Percentiles rank a stretch among this genome's conserved stretches.
Evolutionary conservation across 2,797 vertebrate species (phyloP).

Genomic region (Siniperca undulata): DNA sequence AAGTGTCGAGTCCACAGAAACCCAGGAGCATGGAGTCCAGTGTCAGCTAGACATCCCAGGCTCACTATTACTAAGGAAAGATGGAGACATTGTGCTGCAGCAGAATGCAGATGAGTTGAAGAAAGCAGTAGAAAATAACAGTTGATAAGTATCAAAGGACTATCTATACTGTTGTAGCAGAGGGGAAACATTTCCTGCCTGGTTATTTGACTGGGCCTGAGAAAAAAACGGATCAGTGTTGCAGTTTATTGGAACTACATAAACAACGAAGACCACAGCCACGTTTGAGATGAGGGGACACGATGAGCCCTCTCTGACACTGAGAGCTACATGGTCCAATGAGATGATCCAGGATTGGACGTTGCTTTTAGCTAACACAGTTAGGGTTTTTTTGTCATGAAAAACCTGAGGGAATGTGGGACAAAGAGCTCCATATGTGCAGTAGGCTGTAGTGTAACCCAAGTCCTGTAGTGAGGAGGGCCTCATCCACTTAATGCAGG

Average conservation of each 20-base stretch:
- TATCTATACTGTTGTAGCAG: not conserved
- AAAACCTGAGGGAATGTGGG: slow-evolving; percentile 68
- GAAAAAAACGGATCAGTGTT: slow-evolving; percentile 2
- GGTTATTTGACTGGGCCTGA: not conserved
- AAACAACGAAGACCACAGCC: slow-evolving; percentile 24
- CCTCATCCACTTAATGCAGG: slow-evolving; percentile 85
- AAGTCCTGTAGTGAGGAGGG: slow-evolving; percentile 78
- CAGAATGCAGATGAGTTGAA: slow-evolving; percentile 46
- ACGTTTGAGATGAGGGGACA: slow-evolving; percentile 21
- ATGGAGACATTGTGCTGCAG: slow-evolving; percentile 62
- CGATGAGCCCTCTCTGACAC: slow-evolving; percentile 41
- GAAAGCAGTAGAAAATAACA: slow-evolving; percentile 25
- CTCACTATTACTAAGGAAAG: slow-evolving; percentile 69
- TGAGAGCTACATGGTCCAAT: slow-evolving; percentile 18
- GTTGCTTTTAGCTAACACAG: slow-evolving; percentile 52
- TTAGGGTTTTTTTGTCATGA: slow-evolving; percentile 48
- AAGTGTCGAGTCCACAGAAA: slow-evolving; percentile 90
- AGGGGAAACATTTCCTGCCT: slow-evolving; percentile 19
- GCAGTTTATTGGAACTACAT: slow-evolving; percentile 11
- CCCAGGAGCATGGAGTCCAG: slow-evolving; percentile 83
- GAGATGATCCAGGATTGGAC: slow-evolving; percentile 36
- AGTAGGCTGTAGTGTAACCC: slow-evolving; percentile 77
- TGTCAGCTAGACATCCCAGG: slow-evolving; percentile 78
- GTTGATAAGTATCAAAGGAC: slow-evolving; percentile 4
- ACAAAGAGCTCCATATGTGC: slow-evolving; percentile 79